These are phyloP conservation scores for Chymomyza fuscimana DNA, from an alignment of 2,888 invertebrate species.

Conservation along the genomic window DNA sequence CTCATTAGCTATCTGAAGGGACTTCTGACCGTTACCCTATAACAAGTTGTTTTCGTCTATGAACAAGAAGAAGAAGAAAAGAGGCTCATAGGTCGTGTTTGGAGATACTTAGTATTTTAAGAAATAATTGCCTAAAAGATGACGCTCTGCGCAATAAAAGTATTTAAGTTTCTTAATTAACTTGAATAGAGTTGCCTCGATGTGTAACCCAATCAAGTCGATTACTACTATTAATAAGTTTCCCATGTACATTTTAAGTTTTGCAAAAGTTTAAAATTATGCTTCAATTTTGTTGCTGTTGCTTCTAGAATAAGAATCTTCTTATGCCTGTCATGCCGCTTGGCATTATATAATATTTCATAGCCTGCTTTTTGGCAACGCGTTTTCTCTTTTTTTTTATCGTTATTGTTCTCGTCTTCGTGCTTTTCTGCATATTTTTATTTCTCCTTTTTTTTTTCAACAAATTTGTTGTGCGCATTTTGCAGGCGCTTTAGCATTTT, in stretches of 20 bases:
- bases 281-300: background rate
- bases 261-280: constrained; percentile 1
- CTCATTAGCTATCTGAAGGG: no score
- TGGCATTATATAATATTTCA: background rate
- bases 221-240: constrained; percentile 43
- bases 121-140: no score
- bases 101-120: no score
- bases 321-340: background rate
- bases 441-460: constrained; percentile 16
- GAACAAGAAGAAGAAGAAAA: no score
- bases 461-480: constrained; percentile 35
- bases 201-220: constrained; percentile 28
- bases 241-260: constrained; percentile 33
- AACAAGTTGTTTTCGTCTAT: no score
- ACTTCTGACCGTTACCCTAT: no score
- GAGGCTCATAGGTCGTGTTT: no score
- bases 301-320: background rate
- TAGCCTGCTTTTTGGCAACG: constrained; percentile 4
- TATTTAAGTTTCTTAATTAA: no score
- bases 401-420: background rate
- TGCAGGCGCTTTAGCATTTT: constrained; percentile 44
- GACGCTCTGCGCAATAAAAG: no score
- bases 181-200: no score
- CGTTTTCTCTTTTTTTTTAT: background rate
- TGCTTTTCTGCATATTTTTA: constrained; percentile 17